Conservation (phyloP, 2,113 vertebrate species). For the Syngnathus floridae region DNA sequence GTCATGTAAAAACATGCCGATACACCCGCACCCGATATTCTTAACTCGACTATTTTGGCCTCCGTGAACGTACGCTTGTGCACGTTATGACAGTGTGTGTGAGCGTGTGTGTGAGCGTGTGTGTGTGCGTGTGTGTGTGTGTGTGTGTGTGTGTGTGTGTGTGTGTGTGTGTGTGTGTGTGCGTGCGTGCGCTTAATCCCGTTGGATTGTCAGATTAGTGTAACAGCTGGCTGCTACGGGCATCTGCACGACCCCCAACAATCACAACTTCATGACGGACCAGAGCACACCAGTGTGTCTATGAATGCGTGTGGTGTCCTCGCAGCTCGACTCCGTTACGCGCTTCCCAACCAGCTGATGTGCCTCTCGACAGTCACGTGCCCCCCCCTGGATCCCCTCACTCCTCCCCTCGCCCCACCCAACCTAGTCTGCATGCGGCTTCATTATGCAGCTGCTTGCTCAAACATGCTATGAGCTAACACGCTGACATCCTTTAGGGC, state of each 20-base stretch:
- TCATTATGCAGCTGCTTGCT: slow-evolving; percentile 27
- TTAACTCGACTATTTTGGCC: no score
- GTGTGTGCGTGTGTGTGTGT: no score
- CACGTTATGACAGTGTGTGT: no score
- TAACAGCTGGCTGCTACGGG: slow-evolving; percentile 64
- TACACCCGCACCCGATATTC: no score
- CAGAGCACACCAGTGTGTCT: slow-evolving; percentile 4
- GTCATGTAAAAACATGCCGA: no score
- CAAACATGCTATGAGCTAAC: slow-evolving; percentile 28
- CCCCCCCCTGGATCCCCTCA: not conserved
- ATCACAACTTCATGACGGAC: slow-evolving; percentile 1
- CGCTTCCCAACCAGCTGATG: slow-evolving; percentile 31
- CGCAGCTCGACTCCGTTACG: slow-evolving; percentile 35
- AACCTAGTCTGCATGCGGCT: slow-evolving; percentile 2
- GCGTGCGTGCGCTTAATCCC: slow-evolving; percentile 54
- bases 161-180: slow-evolving; percentile 19
- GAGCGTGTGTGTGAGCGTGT: not conserved
- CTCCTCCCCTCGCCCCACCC: not conserved
- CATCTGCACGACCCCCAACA: slow-evolving; percentile 33
- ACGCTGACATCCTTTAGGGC: not conserved
- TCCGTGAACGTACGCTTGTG: no score
- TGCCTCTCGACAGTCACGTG: slow-evolving; percentile 45
- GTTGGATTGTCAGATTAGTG: slow-evolving; percentile 64
- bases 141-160: not conserved
- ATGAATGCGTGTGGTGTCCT: slow-evolving; percentile 12